Base-by-base conservation (phyloP, 2,113 vertebrate genomes). In the Malurus cyaneus region DNA sequence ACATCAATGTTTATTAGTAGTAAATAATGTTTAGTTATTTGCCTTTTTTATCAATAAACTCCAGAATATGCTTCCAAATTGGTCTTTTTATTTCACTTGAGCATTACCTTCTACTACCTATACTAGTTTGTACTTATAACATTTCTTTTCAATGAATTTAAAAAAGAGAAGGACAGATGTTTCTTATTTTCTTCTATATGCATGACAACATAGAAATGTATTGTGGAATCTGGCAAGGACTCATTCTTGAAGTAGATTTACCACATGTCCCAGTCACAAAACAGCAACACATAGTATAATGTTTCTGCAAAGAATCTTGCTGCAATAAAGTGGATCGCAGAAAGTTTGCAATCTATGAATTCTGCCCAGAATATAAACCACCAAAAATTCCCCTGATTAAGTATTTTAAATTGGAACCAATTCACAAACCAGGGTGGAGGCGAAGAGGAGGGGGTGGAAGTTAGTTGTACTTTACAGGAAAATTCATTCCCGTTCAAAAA, bases 131-230 rank as follows among this genome's bases (percentile, higher is more conserved):
- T 76, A 92, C 65, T 89, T 89, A 23, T 3, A 93, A 61, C 79
- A 90, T 96, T 97, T 91, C 41, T 97, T 96, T 95, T 89, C 89
- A 87, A 39, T 62, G 28, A 88, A 66, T 61, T 29, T 11, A 42
- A 29, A 8, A 23, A 25, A 18, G 87, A 76, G 62, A 39, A 23
- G 12, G 57, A 80, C 97, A 97, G 88, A 87, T 96, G 97, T 95
- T 98, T 98, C 85, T 80, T 66, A 94, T 97, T 97, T 96, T 71
- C 32, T 29, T 88, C 62, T 94, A 17, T 86, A 80, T 34, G 53
- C 88, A 92, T 60, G 67, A 97, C 95, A 93, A 89, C 2, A 6
- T 32, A 89, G 81, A 96, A 93, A 92, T 77, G 76, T 76, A 86
- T 89, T 92, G 73, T 95, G 79, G 93, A 96, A 95, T 83, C 79